Evolutionary conservation across 2,888 invertebrate species (phyloP), one percentile per base, ranked within the genome.

Genomic region (Byasa hedistus): DNA sequence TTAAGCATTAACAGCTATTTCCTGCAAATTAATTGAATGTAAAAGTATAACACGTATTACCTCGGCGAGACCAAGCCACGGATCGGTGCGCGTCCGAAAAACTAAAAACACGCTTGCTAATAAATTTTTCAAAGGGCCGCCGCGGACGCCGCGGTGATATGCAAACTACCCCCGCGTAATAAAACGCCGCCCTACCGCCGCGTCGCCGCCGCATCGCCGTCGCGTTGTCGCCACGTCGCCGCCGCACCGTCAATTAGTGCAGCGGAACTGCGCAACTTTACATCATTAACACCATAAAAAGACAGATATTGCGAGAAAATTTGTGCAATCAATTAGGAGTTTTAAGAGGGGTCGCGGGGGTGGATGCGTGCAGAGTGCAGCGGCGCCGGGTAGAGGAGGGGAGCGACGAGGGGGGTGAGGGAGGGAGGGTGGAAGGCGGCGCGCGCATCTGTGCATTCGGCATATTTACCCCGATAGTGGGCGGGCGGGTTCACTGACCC

Each of bases 371-470:
- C 83, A 76, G 80, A 83, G 85, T 87, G 87, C 86, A 88, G 81
- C 84, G 85, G 78, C 81, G 82, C 73, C 79, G 83, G 75, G 76
- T 79, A 27, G 61, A 75, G 74, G 77, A 32, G 10, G 32, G 32
- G 32, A 10, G 32, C 10, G n/a, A n/a, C n/a, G n/a, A n/a, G n/a
- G n/a, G 7, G 32, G 32, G 8, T 7, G 74, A 76, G 70, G 70
- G 69, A 71, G 67, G 68, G 72, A 66, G 61, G 52, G 75, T 74
- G 77, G 79, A 80, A 81, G 87, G 86, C 90, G 89, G 90, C 90
- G 91, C 90, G 91, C 86, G 87, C 88, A 89, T 89, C 89, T 90
- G 91, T 90, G 91, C 91, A 91, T 90, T 91, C 90, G 91, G 91
- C 90, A 90, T 91, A 91, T 91, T 91, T 91, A 90, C 90, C 90